phyloP scores from a whole-genome alignment of 1,140 invertebrate genomes.

The Cotesia typhae region DNA sequence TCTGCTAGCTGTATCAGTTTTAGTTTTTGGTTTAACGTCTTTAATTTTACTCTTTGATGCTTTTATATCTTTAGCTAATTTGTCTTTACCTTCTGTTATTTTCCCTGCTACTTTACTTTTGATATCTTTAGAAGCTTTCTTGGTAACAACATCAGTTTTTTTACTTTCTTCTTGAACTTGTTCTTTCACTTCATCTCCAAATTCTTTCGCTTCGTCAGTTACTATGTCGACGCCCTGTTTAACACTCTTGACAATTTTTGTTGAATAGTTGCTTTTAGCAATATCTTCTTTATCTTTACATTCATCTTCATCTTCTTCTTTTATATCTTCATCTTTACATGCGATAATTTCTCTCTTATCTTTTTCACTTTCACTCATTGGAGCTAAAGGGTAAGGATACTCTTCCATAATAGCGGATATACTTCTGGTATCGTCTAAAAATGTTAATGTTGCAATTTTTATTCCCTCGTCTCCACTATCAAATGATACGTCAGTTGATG shows the following conservation, averaged over 20 bases:
- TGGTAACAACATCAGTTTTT: slow-evolving; percentile 7
- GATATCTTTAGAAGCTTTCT: slow-evolving; percentile 24
- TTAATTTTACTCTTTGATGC: background rate
- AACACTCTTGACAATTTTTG: slow-evolving; percentile 44
- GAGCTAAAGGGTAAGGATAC: slow-evolving; percentile 7
- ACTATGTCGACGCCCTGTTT: slow-evolving; percentile 42
- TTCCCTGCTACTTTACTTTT: background rate
- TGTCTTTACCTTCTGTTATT: too few species aligned
- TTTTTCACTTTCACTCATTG: slow-evolving; percentile 17
- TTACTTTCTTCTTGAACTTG: slow-evolving; percentile 37
- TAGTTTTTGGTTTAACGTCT: slow-evolving; percentile 9
- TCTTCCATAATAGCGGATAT: slow-evolving; percentile 33
- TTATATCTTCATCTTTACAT: slow-evolving; percentile 15
- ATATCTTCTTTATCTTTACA: slow-evolving; percentile 32
- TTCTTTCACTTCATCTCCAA: slow-evolving; percentile 37
- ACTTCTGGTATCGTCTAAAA: slow-evolving; percentile 46
- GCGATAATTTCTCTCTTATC: slow-evolving; percentile 28
- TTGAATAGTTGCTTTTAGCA: slow-evolving; percentile 42
- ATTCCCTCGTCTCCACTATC: slow-evolving; percentile 43
- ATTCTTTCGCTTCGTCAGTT: slow-evolving; percentile 41
- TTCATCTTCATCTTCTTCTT: slow-evolving; percentile 17
- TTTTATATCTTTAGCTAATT: too few species aligned
- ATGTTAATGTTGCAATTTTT: slow-evolving; percentile 34
- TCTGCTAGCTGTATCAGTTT: slow-evolving; percentile 27
- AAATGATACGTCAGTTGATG: slow-evolving; percentile 34